These are phyloP conservation scores for Callionymus lyra DNA, from an alignment of 2,113 vertebrate species.

Conservation along the genomic window DNA sequence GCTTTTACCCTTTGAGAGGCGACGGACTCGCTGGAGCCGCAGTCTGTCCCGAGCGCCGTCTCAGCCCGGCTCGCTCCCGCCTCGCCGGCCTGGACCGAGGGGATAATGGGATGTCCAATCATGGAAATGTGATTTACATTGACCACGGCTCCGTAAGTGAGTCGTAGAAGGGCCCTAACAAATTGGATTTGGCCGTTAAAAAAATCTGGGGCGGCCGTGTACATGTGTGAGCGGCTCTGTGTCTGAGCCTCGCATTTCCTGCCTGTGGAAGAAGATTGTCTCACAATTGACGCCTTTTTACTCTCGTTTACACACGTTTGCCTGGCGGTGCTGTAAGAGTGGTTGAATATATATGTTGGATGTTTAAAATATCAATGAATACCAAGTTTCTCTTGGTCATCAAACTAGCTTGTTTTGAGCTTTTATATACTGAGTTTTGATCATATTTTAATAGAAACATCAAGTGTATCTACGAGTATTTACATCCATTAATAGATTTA, in stretches of 20 bases:
- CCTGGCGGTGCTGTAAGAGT: no score
- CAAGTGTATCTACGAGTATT: no score
- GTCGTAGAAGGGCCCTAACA: conserved; percentile 74
- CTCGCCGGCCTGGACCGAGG: conserved; percentile 59
- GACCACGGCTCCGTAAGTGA: conserved; percentile 70
- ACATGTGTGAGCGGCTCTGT: conserved; percentile 52
- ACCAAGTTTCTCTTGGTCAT: no score
- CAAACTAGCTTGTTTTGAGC: no score
- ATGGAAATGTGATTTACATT: conserved; percentile 75
- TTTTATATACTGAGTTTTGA: no score
- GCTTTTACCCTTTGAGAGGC: conserved; percentile 75
- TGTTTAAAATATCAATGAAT: no score
- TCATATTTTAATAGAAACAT: no score
- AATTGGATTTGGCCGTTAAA: conserved; percentile 74
- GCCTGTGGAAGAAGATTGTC: conserved; percentile 24
- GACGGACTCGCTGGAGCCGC: conserved; percentile 67
- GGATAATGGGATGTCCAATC: conserved; percentile 81
- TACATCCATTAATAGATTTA: no score
- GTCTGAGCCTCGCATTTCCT: conserved; percentile 1
- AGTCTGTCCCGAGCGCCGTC: conserved; percentile 64
- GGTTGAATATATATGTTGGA: no score
- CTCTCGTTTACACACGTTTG: conserved; percentile 35
- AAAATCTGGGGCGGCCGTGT: conserved; percentile 63
- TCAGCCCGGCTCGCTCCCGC: conserved; percentile 57
- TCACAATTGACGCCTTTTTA: conserved; percentile 45